A percentile compares a stretch with the other conserved stretches of the same genome.
These are phyloP conservation scores for Notechis scutatus DNA, from an alignment of 2,113 vertebrate species.

Conservation along the genomic window DNA sequence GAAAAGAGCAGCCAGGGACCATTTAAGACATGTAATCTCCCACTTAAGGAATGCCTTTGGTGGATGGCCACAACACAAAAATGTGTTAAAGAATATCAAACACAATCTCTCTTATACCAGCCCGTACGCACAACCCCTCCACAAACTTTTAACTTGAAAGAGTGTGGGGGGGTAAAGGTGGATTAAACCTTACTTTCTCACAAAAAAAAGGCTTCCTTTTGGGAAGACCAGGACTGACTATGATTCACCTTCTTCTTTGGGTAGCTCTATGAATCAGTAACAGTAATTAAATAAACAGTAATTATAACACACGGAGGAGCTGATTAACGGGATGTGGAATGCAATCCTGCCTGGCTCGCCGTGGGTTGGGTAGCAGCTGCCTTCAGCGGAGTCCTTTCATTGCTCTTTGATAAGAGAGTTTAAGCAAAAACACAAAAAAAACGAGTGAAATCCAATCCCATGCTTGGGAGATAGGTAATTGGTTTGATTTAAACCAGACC, in stretches of 20 bases:
- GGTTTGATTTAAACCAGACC: not conserved
- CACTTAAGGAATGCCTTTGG: not conserved
- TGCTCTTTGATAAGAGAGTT: constrained; percentile 4
- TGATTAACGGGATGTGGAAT: not conserved
- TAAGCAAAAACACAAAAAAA: constrained; percentile 21
- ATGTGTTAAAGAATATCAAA: not conserved
- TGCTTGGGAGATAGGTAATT: constrained; percentile 15
- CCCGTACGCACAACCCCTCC: not conserved
- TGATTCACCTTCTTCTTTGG: not conserved
- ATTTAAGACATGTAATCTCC: not conserved
- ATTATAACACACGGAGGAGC: constrained; percentile 3
- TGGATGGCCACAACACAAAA: not conserved
- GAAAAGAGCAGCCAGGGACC: not conserved
- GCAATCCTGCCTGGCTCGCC: not conserved
- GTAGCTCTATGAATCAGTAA: not conserved
- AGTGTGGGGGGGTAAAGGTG: fast-evolving
- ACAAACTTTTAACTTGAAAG: not conserved
- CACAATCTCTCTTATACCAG: not conserved
- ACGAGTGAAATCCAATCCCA: not conserved
- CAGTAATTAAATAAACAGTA: not conserved
- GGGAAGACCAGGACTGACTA: not conserved
- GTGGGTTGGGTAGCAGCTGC: not conserved
- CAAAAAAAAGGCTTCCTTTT: not conserved
- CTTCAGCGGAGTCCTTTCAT: not conserved
- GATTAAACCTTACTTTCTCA: not conserved